Evolutionary conservation across 2,797 vertebrate species (phyloP), one percentile per base, ranked within the genome.

Genomic region (Bradypodion pumilum): DNA sequence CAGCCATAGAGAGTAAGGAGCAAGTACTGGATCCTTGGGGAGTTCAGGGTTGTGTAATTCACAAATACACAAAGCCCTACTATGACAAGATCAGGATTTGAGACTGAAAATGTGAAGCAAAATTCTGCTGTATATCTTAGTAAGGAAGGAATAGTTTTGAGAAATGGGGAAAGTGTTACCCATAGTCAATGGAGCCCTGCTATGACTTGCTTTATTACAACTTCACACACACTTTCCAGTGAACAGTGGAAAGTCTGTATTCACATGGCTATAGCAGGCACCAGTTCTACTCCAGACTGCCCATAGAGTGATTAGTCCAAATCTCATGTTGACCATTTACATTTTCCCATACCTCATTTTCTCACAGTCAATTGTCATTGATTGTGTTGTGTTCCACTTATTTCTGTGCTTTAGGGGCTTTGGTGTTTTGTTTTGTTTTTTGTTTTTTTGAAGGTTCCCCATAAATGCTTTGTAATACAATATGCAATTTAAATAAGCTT

Each of bases 391-490:
- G 12, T 10, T n/a, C 7, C 49, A 76, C n/a, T 88, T 8, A 46
- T 78, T 0, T 1, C 37, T 80, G 1, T 37, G 1, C 1, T 73
- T 74, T 15, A 76, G n/a, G 21, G 4, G 2, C 46, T 32, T n/a
- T 86, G 75, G 89, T 86, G 84, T 13, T 78, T n/a, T n/a, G n/a
- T n/a, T n/a, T n/a, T n/a, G n/a, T n/a, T n/a, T n/a, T n/a, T n/a
- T n/a, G n/a, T n/a, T n/a, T n/a, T 52, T 29, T n/a, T 46, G 12
- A 2, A 0, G 66, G 44, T 78, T 66, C 66, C 40, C n/a, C 65
- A 69, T 74, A 92, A 84, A 13, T 1, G 0, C 27, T 80, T 72
- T 29, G 40, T 85, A 74, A 85, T 91, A 85, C 25, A 78, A 62
- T 80, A 66, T 76, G 0, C 80, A n/a, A 74, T 79, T 52, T 46